Evolutionary conservation across 2,113 vertebrate genomes (phyloP), one percentile per base, ranked within the genome.

Genomic region (Prunella fulvescens): DNA sequence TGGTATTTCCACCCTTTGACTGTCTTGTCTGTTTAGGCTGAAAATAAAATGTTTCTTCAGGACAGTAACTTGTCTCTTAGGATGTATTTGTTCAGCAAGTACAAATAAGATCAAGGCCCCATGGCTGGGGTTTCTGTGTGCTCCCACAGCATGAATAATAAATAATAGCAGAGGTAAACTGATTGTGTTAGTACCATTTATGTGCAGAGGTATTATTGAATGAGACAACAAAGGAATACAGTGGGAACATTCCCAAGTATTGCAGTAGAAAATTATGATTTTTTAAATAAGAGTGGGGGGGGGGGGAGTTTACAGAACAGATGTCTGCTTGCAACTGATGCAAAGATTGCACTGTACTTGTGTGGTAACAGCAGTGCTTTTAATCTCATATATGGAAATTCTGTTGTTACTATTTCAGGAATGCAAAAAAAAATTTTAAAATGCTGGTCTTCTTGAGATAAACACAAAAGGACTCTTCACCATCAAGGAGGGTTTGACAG

Each of bases 91-190:
- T 92, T 96, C 90, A 92, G 93, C 90, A 93, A 93, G 85, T 86
- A 83, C 79, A 95, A 94, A 95, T 92, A 96, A 94, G 93, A 96
- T 93, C 88, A 95, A 93, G 94, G 82, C 47, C 90, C 76, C 67
- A 35, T 90, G 78, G 60, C 85, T 88, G 67, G 64, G 71, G 51
- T 77, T 90, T 86, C 79, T 78, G 0, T 88, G 66, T 79, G 54
- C 39, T 95, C 90, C 79, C 88, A 83, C 72, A 88, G 67, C 88
- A 93, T 96, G 80, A 97, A 97, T 95, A 93, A 95, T 93, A 84
- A 96, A 96, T 95, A 90, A 90, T 81, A 86, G 79, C 51, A 83
- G 90, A 91, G 54, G 81, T 86, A 95, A 96, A 95, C 88, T 87
- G 62, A 86, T 80, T 88, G 74, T 45, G 31, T 93, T 86, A 33